These are phyloP conservation scores for Pseudochaenichthys georgianus DNA, from an alignment of 2,797 vertebrate species.

Conservation along the genomic window DNA sequence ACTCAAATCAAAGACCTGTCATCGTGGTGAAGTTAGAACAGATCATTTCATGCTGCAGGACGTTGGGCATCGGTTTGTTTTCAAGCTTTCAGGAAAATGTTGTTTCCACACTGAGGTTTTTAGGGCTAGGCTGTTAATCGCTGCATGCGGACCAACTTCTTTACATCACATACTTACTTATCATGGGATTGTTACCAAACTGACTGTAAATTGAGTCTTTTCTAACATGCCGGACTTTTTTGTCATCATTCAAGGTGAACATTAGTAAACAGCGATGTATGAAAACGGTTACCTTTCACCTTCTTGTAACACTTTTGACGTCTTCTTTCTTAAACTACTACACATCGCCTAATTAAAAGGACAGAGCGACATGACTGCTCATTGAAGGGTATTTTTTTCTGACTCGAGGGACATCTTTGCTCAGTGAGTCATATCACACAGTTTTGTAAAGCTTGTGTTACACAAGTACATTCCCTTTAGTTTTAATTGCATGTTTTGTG, in stretches of 20 bases:
- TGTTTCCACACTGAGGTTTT: slow-evolving; percentile 53
- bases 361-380: neutral
- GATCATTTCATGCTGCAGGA: slow-evolving; percentile 74
- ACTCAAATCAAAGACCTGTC: slow-evolving; percentile 83
- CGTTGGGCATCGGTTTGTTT: slow-evolving; percentile 53
- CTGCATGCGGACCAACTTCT: slow-evolving; percentile 48
- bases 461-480: slow-evolving; percentile 10
- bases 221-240: neutral
- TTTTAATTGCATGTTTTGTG: slow-evolving; percentile 5
- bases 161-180: slow-evolving; percentile 15
- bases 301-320: neutral
- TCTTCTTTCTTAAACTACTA: neutral
- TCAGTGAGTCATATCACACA: neutral
- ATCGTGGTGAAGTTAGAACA: slow-evolving; percentile 74
- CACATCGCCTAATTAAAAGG: neutral
- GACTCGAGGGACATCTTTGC: neutral
- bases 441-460: slow-evolving; percentile 8
- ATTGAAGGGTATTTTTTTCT: neutral
- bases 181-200: slow-evolving; percentile 9
- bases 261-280: neutral
- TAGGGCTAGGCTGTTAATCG: slow-evolving; percentile 25
- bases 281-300: neutral
- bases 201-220: neutral
- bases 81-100: slow-evolving; percentile 63
- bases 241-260: neutral